phyloP scores from a whole-genome alignment of 2,113 vertebrate species.

The Gadus macrocephalus region DNA sequence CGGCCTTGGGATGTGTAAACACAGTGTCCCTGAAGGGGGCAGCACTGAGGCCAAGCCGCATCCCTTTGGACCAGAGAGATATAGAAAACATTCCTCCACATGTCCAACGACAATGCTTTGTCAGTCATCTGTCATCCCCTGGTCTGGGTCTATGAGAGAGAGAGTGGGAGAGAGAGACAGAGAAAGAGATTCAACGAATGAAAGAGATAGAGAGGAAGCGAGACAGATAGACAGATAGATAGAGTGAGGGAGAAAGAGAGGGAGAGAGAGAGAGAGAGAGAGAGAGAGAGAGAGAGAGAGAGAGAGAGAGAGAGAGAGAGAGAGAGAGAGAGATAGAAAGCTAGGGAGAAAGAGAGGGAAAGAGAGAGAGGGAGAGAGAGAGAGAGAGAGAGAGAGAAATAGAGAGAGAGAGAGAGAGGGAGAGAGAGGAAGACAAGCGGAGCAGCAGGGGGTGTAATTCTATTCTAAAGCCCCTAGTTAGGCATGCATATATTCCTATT shows the following conservation, averaged over 20 bases:
- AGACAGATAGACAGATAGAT: not conserved
- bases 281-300: not conserved
- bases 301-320: not conserved
- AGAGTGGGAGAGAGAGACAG: not conserved
- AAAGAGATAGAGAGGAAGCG: not conserved
- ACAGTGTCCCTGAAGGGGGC: not conserved
- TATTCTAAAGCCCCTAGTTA: constrained; percentile 63
- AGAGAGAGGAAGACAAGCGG: constrained; percentile 38
- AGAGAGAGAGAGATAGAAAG: not conserved
- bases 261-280: not conserved
- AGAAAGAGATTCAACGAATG: not conserved
- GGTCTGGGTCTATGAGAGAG: not conserved
- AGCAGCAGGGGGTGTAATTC: constrained; percentile 60
- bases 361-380: not conserved
- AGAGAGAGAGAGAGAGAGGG: constrained; percentile 30
- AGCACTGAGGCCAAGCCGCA: not conserved
- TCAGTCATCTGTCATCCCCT: constrained; percentile 46
- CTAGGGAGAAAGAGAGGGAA: not conserved
- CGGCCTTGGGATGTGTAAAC: too few species aligned
- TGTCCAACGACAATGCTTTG: constrained; percentile 50
- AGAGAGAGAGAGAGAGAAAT: not conserved
- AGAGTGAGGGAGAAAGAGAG: not conserved
- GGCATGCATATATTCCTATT: constrained; percentile 71
- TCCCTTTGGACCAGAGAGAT: constrained; percentile 6
- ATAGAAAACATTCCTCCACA: constrained; percentile 15